Conservation (phyloP, 2,113 vertebrate genomes). For the Hemiscyllium ocellatum region DNA sequence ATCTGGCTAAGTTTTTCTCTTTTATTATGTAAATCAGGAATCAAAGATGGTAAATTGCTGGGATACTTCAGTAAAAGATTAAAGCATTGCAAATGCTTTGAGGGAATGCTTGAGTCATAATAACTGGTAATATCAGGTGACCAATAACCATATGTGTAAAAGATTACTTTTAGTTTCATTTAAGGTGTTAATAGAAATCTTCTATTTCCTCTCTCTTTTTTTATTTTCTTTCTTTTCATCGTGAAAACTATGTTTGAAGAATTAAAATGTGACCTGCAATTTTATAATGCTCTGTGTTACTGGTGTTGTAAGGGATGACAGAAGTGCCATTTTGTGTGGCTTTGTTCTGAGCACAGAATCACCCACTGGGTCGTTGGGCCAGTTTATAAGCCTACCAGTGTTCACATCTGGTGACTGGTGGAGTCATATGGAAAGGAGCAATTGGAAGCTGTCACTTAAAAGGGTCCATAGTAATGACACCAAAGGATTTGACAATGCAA, state of each 20-base stretch:
- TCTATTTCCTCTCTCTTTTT: not conserved
- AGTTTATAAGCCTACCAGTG: not conserved
- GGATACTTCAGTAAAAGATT: not conserved
- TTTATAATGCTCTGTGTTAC: not conserved
- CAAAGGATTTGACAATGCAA: not conserved
- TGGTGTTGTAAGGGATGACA: not conserved
- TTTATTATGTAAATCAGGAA: slow-evolving; percentile 30
- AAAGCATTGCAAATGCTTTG: slow-evolving; percentile 10
- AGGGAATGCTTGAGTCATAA: not conserved
- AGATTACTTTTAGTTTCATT: not conserved
- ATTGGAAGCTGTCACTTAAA: not conserved
- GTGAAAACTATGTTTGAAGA: not conserved
- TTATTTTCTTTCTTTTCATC: not conserved
- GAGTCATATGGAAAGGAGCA: not conserved
- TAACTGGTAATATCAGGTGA: not conserved
- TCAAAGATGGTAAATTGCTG: slow-evolving; percentile 22
- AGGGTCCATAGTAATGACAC: not conserved
- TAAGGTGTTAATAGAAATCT: not conserved
- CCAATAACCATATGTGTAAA: not conserved
- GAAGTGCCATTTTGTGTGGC: not conserved
- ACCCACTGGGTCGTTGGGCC: not conserved
- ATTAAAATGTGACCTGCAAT: not conserved
- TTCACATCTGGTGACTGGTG: not conserved
- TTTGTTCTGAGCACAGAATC: not conserved
- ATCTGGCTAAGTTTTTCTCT: not conserved